A percentile compares a stretch with the other conserved stretches of the same genome.
These are phyloP conservation scores for Lepidurus couesii DNA, from an alignment of 1,140 invertebrate species.

Conservation along the genomic window DNA sequence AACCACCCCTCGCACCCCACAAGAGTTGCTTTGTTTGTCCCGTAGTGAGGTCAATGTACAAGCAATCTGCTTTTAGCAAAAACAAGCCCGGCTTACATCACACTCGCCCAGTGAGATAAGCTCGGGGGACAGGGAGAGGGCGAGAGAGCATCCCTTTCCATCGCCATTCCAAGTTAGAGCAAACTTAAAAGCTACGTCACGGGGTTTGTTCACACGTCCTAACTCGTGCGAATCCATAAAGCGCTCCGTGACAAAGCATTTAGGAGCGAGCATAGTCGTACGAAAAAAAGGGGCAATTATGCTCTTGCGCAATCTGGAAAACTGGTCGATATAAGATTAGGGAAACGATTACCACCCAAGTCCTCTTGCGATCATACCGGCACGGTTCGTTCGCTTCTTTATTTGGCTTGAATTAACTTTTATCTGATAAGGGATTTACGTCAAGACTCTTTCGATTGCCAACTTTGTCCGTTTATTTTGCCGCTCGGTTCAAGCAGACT, in stretches of 20 bases:
- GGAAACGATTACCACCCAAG: neutral
- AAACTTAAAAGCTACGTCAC: neutral
- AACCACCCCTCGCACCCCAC: neutral
- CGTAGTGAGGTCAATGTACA: neutral
- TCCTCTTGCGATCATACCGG: neutral
- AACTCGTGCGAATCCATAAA: neutral
- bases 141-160: neutral
- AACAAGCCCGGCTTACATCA: neutral
- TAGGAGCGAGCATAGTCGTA: neutral
- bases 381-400: neutral
- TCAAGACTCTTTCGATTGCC: neutral
- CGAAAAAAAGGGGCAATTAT: neutral
- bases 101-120: neutral
- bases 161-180: neutral
- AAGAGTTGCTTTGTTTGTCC: neutral
- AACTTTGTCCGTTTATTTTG: neutral
- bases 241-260: neutral
- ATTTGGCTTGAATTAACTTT: neutral
- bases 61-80: neutral
- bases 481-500: neutral
- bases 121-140: neutral
- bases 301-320: slow-evolving; percentile 2
- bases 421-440: slow-evolving; percentile 4
- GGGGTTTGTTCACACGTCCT: neutral
- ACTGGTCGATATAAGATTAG: neutral